Evolutionary conservation across 2,888 invertebrate species (phyloP).

Genomic region (Tridacna gigas): DNA sequence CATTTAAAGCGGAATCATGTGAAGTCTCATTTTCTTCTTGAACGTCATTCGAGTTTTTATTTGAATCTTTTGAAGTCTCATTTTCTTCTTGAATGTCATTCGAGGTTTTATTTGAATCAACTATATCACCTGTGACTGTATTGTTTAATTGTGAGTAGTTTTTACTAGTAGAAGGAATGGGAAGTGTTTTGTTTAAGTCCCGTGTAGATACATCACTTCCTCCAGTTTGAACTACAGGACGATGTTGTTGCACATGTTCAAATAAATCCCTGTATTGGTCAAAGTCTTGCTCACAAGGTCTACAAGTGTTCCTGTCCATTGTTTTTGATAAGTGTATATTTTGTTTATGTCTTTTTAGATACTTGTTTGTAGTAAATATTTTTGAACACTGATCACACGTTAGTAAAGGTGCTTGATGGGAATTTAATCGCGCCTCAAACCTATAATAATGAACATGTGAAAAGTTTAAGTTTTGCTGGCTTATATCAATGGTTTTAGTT

Average conservation of each 20-base stretch:
- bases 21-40: background rate
- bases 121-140: background rate
- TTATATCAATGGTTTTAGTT: no score
- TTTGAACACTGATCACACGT: no score
- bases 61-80: background rate
- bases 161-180: background rate
- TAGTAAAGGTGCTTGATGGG: no score
- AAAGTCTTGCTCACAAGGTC: no score
- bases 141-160: background rate
- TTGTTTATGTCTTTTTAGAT: no score
- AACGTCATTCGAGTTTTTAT: no score
- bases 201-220: background rate
- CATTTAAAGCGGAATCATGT: constrained; percentile 23
- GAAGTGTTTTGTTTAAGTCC: background rate
- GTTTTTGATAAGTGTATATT: no score
- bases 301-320: no score
- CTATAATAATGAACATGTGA: background rate
- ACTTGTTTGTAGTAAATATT: no score
- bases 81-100: background rate
- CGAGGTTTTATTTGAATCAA: background rate
- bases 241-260: no score
- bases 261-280: no score
- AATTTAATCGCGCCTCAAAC: background rate
- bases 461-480: background rate
- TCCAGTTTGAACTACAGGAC: no score